phyloP scores from a whole-genome alignment of 2,797 vertebrate species.

The Botia almorhae region DNA sequence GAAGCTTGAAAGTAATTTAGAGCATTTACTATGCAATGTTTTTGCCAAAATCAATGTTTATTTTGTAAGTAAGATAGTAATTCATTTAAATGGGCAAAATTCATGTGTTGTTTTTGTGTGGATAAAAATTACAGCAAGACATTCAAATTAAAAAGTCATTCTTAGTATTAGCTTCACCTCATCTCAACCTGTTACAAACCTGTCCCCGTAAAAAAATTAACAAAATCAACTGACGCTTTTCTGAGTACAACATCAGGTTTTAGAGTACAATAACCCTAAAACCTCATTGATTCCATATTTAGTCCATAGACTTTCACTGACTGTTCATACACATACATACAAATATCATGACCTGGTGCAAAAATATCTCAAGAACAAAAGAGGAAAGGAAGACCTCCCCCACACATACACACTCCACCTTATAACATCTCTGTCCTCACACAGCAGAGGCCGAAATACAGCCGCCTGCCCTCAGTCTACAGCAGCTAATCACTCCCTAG shows the following conservation, averaged over 20 bases:
- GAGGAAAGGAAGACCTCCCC: too few relatives aligned
- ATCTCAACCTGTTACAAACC: background rate
- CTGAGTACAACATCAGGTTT: too few relatives aligned
- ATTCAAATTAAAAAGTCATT: background rate
- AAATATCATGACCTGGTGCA: background rate
- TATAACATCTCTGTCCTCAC: background rate
- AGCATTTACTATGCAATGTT: background rate
- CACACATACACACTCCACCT: conserved; percentile 57
- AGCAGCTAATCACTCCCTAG: too few relatives aligned
- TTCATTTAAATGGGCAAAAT: conserved; percentile 6
- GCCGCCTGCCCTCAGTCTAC: too few relatives aligned
- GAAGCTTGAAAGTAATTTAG: too few relatives aligned
- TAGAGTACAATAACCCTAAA: too few relatives aligned
- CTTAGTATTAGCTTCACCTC: background rate
- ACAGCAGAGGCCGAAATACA: background rate
- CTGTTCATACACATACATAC: background rate
- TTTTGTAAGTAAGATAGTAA: conserved; percentile 67
- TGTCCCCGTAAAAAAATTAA: too few relatives aligned
- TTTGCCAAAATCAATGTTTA: background rate
- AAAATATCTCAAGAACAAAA: too few relatives aligned
- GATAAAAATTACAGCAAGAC: too few relatives aligned
- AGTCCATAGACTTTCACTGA: background rate
- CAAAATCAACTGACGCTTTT: too few relatives aligned
- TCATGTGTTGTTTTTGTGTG: too few relatives aligned
- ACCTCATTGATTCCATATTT: background rate